These are phyloP conservation scores for Proisotoma minuta DNA, from an alignment of 2,888 invertebrate genomes.

Conservation along the genomic window DNA sequence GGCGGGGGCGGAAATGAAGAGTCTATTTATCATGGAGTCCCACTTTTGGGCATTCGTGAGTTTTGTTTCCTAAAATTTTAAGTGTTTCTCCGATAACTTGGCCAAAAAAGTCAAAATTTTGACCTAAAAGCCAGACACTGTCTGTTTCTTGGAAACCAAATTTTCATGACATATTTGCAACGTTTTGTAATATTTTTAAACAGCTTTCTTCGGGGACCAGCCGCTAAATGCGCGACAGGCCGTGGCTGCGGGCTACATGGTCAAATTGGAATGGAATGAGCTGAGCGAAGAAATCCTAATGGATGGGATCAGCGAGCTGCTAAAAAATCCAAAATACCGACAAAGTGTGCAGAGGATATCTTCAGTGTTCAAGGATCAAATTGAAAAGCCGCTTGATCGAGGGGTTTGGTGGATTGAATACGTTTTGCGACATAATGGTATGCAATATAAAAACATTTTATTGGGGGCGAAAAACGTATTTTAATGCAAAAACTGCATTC, in stretches of 20 bases:
- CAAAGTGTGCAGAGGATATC: conserved; percentile 48
- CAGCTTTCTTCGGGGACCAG: conserved; percentile 23
- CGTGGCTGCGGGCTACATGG: conserved; percentile 15
- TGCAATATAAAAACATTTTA: not conserved
- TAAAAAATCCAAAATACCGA: conserved; percentile 20
- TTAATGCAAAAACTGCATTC: too few relatives aligned
- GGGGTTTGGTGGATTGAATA: not conserved
- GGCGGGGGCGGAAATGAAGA: conserved; percentile 68
- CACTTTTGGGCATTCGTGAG: conserved; percentile 52
- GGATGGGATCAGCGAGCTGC: conserved; percentile 14
- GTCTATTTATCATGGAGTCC: conserved; percentile 62
- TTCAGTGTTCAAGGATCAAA: conserved; percentile 35
- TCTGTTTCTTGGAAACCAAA: too few relatives aligned
- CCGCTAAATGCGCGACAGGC: conserved; percentile 15
- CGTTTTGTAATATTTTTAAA: too few relatives aligned
- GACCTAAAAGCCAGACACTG: too few relatives aligned
- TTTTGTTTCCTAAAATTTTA: too few relatives aligned
- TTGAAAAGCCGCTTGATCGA: not conserved
- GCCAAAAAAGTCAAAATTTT: too few relatives aligned
- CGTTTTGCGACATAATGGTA: not conserved
- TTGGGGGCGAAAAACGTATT: too few relatives aligned
- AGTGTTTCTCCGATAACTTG: too few relatives aligned
- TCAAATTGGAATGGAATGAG: conserved; percentile 21
- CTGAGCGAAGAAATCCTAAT: conserved; percentile 21
- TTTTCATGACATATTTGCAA: too few relatives aligned